Base-by-base conservation (phyloP, 1,140 invertebrate genomes). In the Berghia stephanieae region DNA sequence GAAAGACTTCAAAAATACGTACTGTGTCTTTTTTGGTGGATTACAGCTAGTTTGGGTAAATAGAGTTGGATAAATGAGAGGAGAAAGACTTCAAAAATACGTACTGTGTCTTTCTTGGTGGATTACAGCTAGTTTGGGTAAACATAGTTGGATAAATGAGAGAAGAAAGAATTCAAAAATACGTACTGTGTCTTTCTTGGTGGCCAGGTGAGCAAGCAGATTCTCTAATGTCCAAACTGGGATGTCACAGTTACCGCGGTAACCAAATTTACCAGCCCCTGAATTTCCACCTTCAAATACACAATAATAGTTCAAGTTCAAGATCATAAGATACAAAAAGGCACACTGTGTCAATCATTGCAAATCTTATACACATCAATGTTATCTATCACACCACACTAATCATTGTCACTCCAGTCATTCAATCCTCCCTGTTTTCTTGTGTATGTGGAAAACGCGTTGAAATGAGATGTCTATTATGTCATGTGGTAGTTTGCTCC, bases 241-340 rank as follows among this genome's bases (percentile, higher is more conserved):
- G 0, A 81, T 78, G 68, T 87, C 86, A 83, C 86, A 87, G 21
- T 77, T 78, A 49, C 83, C 55, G 57, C 82, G 84, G 27, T 84
- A 82, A 3, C 86, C 86, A n/a, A n/a, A 81, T 82, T 85, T 75
- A n/a, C 85, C 85, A 0, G 85, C 85, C 2, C 81, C 83, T 13
- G 57, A n/a, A 10, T 71, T 27, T 2, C 82, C 83, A n/a, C n/a
- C n/a, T n/a, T 13, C 16, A 27, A 24, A 46, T 16, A 44, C 0
- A n/a, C 31, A 27, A 31, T 0, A 8, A 31, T 0, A 0, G 18
- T 34, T n/a, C n/a, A n/a, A 70, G 16, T 70, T 27, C 57, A 60
- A 8, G 24, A 60, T 34, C 24, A 8, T 60, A 60, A 6, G 34
- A n/a, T 21, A 60, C 55, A 60, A 4, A 21, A 60, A n/a, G 5